Conservation (phyloP, 2,888 invertebrate genomes). For the Drosophila kuntzei region DNA sequence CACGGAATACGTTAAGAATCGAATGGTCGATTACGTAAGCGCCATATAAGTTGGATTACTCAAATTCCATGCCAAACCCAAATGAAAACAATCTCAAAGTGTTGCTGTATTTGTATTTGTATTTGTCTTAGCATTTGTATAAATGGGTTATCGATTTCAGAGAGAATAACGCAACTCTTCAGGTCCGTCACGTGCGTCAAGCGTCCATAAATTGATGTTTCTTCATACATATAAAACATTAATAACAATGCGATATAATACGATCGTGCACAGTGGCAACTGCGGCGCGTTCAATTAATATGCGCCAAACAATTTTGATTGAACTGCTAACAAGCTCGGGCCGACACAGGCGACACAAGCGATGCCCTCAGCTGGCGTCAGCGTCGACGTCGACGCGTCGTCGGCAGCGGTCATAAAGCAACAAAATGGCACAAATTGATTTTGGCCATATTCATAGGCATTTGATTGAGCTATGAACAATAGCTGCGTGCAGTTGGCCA, state of each 20-base stretch:
- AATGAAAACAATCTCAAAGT: not conserved
- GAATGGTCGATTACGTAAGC: not conserved
- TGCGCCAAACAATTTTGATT: conserved; percentile 70
- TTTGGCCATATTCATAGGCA: conserved; percentile 61
- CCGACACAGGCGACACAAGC: conserved; percentile 5
- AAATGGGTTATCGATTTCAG: conserved; percentile 1
- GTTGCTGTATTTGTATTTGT: conserved; percentile 5
- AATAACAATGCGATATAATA: conserved; percentile 62
- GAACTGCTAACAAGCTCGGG: conserved; percentile 64
- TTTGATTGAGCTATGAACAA: conserved; percentile 45
- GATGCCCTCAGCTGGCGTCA: conserved; percentile 1
- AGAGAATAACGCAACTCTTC: conserved; percentile 26
- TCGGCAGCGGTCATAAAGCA: conserved; percentile 50
- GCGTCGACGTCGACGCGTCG: not conserved
- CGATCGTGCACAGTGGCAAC: conserved; percentile 58
- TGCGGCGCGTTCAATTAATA: conserved; percentile 66
- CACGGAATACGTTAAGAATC: not conserved
- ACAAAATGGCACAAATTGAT: conserved; percentile 69
- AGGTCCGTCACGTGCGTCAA: conserved; percentile 69
- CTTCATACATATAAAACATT: conserved; percentile 38
- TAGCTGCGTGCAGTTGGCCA: conserved; percentile 48
- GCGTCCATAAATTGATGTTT: conserved; percentile 72
- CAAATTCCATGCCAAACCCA: not conserved
- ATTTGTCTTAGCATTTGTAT: not conserved
- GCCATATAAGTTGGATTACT: conserved; percentile 1